Percentiles rank a stretch among this genome's conserved stretches.
Evolutionary conservation across 2,113 vertebrate species (phyloP).

Genomic region (Lipotes vexillifer): DNA sequence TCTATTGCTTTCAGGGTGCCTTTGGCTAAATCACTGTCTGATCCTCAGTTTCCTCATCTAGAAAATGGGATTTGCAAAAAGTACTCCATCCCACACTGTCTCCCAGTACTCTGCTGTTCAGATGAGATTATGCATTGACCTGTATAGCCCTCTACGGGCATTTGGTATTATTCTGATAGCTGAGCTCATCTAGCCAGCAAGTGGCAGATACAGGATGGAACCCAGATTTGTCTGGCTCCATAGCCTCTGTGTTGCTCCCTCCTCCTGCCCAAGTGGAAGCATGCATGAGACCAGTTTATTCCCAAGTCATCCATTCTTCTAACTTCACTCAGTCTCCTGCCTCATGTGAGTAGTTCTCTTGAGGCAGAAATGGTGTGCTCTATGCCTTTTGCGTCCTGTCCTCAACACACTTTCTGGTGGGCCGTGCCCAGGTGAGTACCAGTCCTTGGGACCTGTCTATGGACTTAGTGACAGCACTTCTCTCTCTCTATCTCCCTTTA

Average conservation of each 20-base stretch:
- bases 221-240: not conserved
- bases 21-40: not conserved
- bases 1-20: not conserved
- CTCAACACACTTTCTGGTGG: not conserved
- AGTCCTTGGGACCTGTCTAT: too few species aligned
- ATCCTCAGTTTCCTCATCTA: constrained; percentile 14
- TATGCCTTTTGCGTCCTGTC: not conserved
- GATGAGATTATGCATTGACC: not conserved
- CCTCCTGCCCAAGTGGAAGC: not conserved
- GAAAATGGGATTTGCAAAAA: not conserved
- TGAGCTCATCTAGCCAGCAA: not conserved
- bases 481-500: not conserved
- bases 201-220: not conserved
- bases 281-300: accelerated
- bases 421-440: too few species aligned
- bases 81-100: not conserved
- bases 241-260: accelerated
- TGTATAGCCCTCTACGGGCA: not conserved
- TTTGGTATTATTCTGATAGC: not conserved
- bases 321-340: not conserved
- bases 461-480: accelerated
- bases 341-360: not conserved
- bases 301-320: not conserved
- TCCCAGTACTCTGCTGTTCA: not conserved
- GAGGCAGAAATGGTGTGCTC: not conserved